These are phyloP conservation scores for Myotis davidii DNA, from an alignment of 2,113 vertebrate genomes.

Conservation along the genomic window DNA sequence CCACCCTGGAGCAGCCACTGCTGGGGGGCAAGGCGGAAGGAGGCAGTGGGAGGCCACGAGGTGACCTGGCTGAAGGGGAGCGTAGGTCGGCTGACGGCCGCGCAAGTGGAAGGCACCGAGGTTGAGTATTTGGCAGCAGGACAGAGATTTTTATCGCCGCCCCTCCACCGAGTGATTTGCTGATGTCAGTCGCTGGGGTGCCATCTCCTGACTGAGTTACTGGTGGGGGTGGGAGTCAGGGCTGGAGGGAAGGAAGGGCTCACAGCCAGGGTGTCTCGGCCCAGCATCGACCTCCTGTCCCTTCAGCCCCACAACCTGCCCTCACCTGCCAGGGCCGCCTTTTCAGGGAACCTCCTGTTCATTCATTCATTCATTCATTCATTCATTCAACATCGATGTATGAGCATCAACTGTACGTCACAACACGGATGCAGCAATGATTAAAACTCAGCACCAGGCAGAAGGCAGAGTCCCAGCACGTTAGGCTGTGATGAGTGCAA, in stretches of 20 bases:
- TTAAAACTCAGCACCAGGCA: background rate
- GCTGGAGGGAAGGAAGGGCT: background rate
- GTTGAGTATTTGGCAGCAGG: conserved; percentile 1
- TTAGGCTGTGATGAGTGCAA: background rate
- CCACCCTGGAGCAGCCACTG: background rate
- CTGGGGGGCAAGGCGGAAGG: background rate
- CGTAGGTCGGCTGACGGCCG: too few relatives aligned
- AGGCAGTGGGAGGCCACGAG: background rate
- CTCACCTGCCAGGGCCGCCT: background rate
- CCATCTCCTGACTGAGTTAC: background rate
- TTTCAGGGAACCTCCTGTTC: background rate
- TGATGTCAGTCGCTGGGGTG: background rate
- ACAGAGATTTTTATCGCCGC: background rate
- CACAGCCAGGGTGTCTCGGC: background rate
- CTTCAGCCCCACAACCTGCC: background rate
- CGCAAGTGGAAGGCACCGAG: accelerated
- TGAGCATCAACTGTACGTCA: background rate
- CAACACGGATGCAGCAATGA: background rate
- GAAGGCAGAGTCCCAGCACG: background rate
- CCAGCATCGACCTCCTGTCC: background rate
- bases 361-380: background rate
- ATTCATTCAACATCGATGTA: background rate
- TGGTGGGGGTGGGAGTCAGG: background rate
- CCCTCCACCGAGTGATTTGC: background rate
- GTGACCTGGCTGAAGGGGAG: background rate